Conservation (phyloP, 2,888 invertebrate genomes). For the Yponomeuta plumbellus region DNA sequence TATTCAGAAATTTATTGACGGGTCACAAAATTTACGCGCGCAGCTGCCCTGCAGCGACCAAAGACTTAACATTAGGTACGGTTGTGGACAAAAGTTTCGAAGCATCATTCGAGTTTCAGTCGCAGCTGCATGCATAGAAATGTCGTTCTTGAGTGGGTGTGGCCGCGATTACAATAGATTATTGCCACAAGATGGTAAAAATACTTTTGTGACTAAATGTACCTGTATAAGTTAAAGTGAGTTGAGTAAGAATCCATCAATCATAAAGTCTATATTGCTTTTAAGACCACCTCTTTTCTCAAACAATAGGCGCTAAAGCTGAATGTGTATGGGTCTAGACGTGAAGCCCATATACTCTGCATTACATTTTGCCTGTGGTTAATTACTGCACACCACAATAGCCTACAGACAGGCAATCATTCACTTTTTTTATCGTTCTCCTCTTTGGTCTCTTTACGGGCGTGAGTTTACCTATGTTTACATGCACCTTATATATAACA, state of each 20-base stretch:
- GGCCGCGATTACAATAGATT: not conserved
- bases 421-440: too few species aligned
- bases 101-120: not conserved
- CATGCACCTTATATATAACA: too few species aligned
- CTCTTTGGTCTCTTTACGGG: too few species aligned
- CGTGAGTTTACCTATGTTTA: too few species aligned
- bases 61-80: not conserved
- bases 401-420: not conserved
- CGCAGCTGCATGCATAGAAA: not conserved
- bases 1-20: slow-evolving; percentile 60
- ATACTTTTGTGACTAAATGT: not conserved
- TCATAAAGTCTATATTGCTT: not conserved
- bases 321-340: not conserved
- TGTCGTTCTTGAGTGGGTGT: not conserved
- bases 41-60: slow-evolving; percentile 29
- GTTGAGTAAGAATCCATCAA: not conserved
- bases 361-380: not conserved
- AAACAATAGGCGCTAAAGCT: not conserved
- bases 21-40: slow-evolving; percentile 37
- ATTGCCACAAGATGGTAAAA: not conserved
- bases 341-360: not conserved
- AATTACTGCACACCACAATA: not conserved
- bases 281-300: not conserved
- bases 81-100: not conserved
- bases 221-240: not conserved